Evolutionary conservation across 2,113 vertebrate species (phyloP), one percentile per base, ranked within the genome.

Genomic region (Periophthalmus modestus): DNA sequence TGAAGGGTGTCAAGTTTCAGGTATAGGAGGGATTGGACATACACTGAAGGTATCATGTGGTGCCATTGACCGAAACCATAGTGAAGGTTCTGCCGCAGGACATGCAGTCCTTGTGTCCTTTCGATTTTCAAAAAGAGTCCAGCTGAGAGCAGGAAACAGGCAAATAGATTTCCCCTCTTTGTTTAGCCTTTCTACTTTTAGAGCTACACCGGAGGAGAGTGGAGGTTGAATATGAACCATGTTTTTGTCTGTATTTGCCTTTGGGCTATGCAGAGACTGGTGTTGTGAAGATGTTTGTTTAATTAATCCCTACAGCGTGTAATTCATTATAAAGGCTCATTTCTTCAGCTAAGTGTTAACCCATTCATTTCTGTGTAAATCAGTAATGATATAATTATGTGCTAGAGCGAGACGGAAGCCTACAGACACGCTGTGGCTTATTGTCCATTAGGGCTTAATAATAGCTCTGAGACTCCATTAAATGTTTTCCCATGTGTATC

Each of bases 41-140:
- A 52, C 80, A 58, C 70, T 65, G 75, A 78, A 11, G 13, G 68
- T 69, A 71, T 89, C 74, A 52, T 75, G 74, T 77, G 76, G 70
- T 70, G 68, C 74, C 74, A 86, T 79, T 81, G 87, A 88, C 73
- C 84, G 89, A 82, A 90, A 89, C 80, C 73, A 48, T 75, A 80
- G 81, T 80, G 66, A 72, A 77, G 5, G 71, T 71, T 23, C 12
- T 71, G 69, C 74, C 19, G 4, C 61, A 19, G 61, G 0, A 14
- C 57, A 18, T 23, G 50, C 50, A 9, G 28, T 76, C 55, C 69
- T 80, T 1, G 0, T 81, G 78, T 72, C 78, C 73, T 85, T 88
- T 86, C 5, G 71, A 83, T 85, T 81, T 78, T 81, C 39, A 80
- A 24, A 82, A 80, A 80, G 72, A 74, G 50, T 79, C 33, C n/a